Base-by-base conservation (phyloP, 2,888 invertebrate species). In the Acronicta psi region DNA sequence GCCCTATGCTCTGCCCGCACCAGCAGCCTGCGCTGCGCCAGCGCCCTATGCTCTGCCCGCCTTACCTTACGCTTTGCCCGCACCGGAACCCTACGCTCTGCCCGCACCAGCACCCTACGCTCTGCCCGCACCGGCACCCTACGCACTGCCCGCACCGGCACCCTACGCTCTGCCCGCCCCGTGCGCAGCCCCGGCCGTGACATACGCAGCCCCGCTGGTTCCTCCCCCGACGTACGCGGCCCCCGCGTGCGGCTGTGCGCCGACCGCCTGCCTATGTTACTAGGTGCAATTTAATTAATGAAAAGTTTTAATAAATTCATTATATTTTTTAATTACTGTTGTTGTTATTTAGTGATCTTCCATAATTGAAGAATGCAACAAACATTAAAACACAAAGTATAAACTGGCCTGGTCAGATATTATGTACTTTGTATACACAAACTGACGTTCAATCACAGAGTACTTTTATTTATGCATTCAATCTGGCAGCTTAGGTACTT, bases 141-240 rank as follows among this genome's bases (percentile, higher is more conserved):
- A 45, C 34, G 29, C 55, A 25, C 3, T 53, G 70, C 4, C 77
- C 79, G 1, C 44, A 1, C 31, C 29, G n/a, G 41, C 31, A n/a
- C 4, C 58, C 29, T 46, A 43, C n/a, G 50, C 53, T 34, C 10
- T 16, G 38, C 23, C 71, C 3, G 54, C 71, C 5, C 77, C 80
- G 1, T 29, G 34, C 34, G 34, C 34, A 20, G 57, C 58, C 0
- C 67, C 68, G 1, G 14, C 53, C 2, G 8, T 38, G 4, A 1
- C 44, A 18, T 65, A 62, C 25, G 69, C 69, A 9, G 40, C 61
- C 13, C 59, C 50, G 0, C 14, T 57, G 16, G 60, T 46, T 10
- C 43, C 68, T 1, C 69, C 63, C 0, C 63, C 69, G 11, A 57
- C 57, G 53, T 60, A 64, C n/a, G 66, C 60, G 18, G 64, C 80